Evolutionary conservation across 2,113 vertebrate genomes (phyloP).

Genomic region (Scomber scombrus): DNA sequence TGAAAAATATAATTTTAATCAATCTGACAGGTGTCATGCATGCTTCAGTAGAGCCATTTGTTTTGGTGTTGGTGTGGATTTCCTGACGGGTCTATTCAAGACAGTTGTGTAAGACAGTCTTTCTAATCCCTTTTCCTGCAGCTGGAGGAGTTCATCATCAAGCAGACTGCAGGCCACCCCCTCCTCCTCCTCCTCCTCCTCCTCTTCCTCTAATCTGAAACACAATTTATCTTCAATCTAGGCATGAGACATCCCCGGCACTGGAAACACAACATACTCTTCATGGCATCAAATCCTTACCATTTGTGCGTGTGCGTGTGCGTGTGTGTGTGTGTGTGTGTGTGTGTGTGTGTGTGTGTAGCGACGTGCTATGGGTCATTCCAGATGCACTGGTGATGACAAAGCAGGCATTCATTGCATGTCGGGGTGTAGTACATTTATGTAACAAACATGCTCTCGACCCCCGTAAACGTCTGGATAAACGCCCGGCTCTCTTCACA

Average conservation of each 20-base stretch:
- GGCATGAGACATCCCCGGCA: conserved; percentile 18
- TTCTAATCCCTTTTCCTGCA: conserved; percentile 62
- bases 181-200: not conserved
- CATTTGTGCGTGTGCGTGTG: not conserved
- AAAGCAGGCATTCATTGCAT: not conserved
- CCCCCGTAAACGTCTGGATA: conserved; percentile 5
- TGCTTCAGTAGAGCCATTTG: conserved; percentile 28
- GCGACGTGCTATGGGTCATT: conserved; percentile 23
- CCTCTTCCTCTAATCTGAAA: conserved; percentile 51
- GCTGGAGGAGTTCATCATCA: conserved; percentile 48
- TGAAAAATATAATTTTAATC: conserved; percentile 1
- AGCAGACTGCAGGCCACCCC: not conserved
- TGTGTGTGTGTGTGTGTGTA: not conserved
- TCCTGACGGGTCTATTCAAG: conserved; percentile 31
- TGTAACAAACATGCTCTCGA: conserved; percentile 43
- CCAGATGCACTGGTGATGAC: conserved; percentile 40
- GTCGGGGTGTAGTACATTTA: conserved; percentile 14
- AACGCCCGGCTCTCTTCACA: not conserved
- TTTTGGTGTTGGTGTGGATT: conserved; percentile 33
- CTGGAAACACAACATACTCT: conserved; percentile 11
- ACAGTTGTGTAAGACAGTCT: conserved; percentile 51
- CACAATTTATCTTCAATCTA: conserved; percentile 65
- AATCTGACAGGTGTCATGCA: conserved; percentile 39
- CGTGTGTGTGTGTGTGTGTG: not conserved
- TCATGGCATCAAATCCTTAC: conserved; percentile 19